A percentile compares a stretch with the other conserved stretches of the same genome.
These are phyloP conservation scores for Lasiurus cinereus DNA, from an alignment of 2,113 vertebrate genomes.

Conservation along the genomic window DNA sequence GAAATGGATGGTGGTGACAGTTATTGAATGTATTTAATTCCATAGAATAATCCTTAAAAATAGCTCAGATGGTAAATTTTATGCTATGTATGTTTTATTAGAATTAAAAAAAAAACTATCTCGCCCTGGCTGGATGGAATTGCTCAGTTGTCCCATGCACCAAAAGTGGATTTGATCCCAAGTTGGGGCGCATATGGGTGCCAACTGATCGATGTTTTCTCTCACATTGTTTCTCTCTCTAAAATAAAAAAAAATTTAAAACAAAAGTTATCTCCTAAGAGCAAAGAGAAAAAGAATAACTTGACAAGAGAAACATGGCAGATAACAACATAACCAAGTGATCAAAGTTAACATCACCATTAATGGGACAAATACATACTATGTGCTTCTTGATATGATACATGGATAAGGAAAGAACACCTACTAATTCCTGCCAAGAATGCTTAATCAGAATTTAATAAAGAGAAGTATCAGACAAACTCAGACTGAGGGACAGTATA, in stretches of 20 bases:
- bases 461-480: slow-evolving; percentile 25
- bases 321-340: slow-evolving; percentile 53
- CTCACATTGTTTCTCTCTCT: background rate
- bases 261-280: background rate
- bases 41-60: background rate
- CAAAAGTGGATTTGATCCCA: too few relatives aligned
- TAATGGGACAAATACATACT: slow-evolving; percentile 19
- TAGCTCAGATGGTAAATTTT: too few relatives aligned
- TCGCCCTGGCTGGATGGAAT: background rate
- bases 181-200: background rate
- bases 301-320: slow-evolving; percentile 12
- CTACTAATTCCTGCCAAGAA: background rate
- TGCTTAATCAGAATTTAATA: slow-evolving; percentile 26
- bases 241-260: too few relatives aligned
- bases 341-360: background rate
- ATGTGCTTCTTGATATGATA: background rate
- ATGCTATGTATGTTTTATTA: too few relatives aligned
- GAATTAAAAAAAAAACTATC: background rate
- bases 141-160: too few relatives aligned
- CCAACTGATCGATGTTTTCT: background rate
- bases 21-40: background rate
- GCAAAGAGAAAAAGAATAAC: slow-evolving; percentile 11
- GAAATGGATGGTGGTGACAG: background rate
- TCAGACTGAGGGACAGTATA: background rate
- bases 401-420: background rate